Percentiles rank a stretch among this genome's conserved stretches.
Conservation (phyloP, 1,140 invertebrate genomes). For the Delia radicum region DNA sequence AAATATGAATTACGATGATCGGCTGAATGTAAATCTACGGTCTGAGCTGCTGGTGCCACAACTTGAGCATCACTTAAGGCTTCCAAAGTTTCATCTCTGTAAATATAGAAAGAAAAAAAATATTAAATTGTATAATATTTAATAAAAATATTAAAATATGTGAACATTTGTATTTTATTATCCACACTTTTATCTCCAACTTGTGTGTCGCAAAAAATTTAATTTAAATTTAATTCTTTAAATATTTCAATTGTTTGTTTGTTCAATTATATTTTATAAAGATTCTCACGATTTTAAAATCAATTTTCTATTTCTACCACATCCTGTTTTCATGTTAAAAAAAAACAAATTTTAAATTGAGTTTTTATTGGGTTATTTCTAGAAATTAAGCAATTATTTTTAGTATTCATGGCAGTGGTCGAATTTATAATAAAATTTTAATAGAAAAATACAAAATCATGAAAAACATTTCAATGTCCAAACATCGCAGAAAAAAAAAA, state of each 20-base stretch:
- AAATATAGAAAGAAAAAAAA: constrained; percentile 31
- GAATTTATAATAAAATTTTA: background rate
- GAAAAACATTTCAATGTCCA: background rate
- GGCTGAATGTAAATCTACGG: constrained; percentile 88
- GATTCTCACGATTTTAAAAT: background rate
- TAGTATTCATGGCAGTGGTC: background rate
- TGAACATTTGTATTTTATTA: background rate
- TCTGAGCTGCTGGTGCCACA: constrained; percentile 88
- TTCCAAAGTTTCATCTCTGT: constrained; percentile 90
- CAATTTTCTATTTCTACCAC: background rate
- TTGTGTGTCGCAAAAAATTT: background rate
- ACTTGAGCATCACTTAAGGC: constrained; percentile 91
- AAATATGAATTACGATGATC: constrained; percentile 81
- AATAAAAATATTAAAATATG: background rate
- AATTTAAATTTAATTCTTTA: background rate
- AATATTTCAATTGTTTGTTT: background rate
- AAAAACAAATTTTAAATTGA: background rate
- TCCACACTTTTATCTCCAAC: background rate
- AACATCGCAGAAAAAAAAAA: background rate
- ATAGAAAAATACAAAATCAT: background rate
- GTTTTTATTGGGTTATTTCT: background rate
- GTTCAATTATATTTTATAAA: background rate
- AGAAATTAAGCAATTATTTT: background rate
- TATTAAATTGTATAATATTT: background rate
- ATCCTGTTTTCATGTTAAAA: no score